phyloP scores from a whole-genome alignment of 2,797 vertebrate species.

The Mustela erminea region DNA sequence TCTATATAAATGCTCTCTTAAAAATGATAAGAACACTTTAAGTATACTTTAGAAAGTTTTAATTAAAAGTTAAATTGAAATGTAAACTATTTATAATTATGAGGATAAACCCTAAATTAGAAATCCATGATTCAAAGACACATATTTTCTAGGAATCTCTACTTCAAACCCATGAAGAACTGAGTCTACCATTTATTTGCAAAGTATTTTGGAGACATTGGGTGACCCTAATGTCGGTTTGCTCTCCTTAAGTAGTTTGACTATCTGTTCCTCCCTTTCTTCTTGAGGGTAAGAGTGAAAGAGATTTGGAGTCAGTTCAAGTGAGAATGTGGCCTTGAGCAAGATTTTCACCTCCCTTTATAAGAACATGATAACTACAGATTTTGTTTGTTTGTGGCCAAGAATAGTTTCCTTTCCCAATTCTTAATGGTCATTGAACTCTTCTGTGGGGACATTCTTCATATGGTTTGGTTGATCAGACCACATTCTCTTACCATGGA shows the following conservation, averaged over 20 bases:
- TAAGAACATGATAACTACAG: not conserved
- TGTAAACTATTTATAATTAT: slow-evolving; percentile 36
- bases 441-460: not conserved
- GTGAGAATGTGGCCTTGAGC: not conserved
- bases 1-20: not conserved
- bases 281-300: not conserved
- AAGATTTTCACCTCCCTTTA: not conserved
- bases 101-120: slow-evolving; percentile 24
- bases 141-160: not conserved
- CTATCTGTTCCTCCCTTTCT: not conserved
- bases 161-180: not conserved
- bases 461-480: not conserved
- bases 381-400: not conserved
- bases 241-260: not conserved
- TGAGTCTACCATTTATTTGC: not conserved
- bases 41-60: slow-evolving; percentile 33
- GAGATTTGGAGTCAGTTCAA: not conserved
- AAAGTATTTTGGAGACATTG: not conserved
- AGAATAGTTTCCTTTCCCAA: not conserved
- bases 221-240: not conserved
- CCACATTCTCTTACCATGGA: not conserved
- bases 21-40: slow-evolving; percentile 2
- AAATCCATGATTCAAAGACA: not conserved
- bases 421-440: not conserved
- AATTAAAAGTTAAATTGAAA: not conserved